Evolutionary conservation across 2,888 invertebrate genomes (phyloP).

Genomic region (Ceriagrion tenellum): DNA sequence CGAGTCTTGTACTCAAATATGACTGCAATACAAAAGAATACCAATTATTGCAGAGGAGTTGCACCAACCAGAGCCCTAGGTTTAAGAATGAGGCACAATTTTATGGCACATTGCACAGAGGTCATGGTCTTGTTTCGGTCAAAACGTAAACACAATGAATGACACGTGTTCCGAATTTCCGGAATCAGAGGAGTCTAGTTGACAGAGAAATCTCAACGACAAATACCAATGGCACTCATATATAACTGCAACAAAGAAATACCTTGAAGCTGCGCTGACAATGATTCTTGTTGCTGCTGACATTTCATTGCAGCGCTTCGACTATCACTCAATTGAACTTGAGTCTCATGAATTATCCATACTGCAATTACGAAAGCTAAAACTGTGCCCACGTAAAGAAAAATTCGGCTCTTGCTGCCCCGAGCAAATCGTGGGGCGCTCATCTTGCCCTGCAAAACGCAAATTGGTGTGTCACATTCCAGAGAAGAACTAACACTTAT

Average conservation of each 20-base stretch:
- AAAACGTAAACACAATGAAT: not conserved
- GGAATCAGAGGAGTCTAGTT: no score
- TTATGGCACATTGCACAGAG: not conserved
- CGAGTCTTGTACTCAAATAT: constrained; percentile 81
- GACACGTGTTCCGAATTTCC: constrained; percentile 27
- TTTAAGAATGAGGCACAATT: not conserved
- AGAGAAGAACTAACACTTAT: not conserved
- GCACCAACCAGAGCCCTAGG: not conserved
- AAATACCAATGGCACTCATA: not conserved
- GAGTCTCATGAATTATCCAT: constrained; percentile 82
- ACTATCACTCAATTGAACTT: constrained; percentile 81
- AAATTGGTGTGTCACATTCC: not conserved
- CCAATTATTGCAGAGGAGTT: not conserved
- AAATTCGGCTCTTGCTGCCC: constrained; percentile 81
- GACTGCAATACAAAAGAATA: constrained; percentile 76
- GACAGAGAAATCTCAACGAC: no score
- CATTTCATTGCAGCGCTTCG: constrained; percentile 80
- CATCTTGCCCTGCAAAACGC: constrained; percentile 74
- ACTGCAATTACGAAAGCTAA: constrained; percentile 80
- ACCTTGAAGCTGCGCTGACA: constrained; percentile 82
- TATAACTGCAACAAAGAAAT: constrained; percentile 69
- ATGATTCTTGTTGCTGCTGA: constrained; percentile 81
- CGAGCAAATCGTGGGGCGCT: constrained; percentile 81
- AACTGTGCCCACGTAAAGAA: constrained; percentile 80
- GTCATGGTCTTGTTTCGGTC: not conserved